These are phyloP conservation scores for Alectoris magna DNA, from an alignment of 2,797 vertebrate species.

Conservation along the genomic window DNA sequence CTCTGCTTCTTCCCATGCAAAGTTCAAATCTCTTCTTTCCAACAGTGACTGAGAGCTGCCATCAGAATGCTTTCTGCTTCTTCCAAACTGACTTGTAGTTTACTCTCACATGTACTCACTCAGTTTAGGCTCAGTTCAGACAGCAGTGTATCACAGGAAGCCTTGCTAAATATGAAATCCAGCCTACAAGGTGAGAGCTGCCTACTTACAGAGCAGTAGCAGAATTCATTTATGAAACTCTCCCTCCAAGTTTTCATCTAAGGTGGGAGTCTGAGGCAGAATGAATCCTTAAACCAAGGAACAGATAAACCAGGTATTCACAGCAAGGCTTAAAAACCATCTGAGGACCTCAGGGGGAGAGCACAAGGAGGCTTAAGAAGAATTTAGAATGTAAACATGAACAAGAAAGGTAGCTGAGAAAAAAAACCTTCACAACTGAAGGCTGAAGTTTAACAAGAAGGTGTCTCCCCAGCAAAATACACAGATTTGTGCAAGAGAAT, in stretches of 20 bases:
- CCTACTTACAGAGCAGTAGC: not conserved
- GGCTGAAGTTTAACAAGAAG: no score
- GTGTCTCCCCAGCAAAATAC: no score
- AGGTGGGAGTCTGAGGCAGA: not conserved
- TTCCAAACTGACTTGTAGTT: not conserved
- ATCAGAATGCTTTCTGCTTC: not conserved
- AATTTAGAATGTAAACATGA: not conserved
- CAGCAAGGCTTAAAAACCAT: not conserved
- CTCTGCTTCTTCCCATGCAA: not conserved
- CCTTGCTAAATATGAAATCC: not conserved
- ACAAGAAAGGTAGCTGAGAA: no score
- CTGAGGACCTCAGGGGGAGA: not conserved
- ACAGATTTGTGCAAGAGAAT: no score
- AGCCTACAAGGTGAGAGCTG: fast-evolving
- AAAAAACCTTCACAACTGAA: no score
- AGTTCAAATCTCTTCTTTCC: not conserved
- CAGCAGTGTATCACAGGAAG: not conserved
- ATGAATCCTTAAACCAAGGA: not conserved
- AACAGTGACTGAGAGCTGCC: not conserved
- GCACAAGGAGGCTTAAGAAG: not conserved
- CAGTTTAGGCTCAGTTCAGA: not conserved
- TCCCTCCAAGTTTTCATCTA: not conserved
- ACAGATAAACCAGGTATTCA: not conserved
- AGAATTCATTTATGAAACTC: not conserved
- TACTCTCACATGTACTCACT: not conserved